phyloP scores from a whole-genome alignment of 2,888 invertebrate genomes.

The Oligia strigilis region DNA sequence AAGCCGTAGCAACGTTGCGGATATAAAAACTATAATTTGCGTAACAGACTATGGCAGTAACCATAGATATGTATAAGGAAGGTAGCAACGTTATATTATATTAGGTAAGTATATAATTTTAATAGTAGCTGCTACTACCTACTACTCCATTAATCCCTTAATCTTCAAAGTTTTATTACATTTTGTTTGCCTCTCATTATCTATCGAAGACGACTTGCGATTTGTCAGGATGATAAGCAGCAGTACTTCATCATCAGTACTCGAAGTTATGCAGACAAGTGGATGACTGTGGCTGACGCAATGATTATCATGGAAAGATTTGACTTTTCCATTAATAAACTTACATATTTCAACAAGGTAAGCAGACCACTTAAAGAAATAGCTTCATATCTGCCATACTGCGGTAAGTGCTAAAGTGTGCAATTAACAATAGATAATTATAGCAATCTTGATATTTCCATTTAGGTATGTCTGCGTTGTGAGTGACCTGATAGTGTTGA shows the following conservation, averaged over 20 bases:
- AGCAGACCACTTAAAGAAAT: constrained; percentile 35
- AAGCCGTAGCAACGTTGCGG: constrained; percentile 47
- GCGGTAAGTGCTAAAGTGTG: constrained; percentile 41
- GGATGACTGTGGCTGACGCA: constrained; percentile 8
- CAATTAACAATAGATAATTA: constrained; percentile 49
- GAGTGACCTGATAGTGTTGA: constrained; percentile 35
- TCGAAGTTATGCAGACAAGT: not conserved
- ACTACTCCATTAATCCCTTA: constrained; percentile 15
- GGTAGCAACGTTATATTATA: constrained; percentile 36
- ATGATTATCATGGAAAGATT: constrained; percentile 1
- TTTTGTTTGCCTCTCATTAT: constrained; percentile 14
- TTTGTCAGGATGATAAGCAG: constrained; percentile 8
- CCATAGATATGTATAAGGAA: not conserved
- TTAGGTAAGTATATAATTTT: constrained; percentile 18
- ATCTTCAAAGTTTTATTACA: constrained; percentile 4
- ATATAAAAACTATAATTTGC: constrained; percentile 57
- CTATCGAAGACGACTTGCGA: not conserved
- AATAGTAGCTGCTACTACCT: constrained; percentile 7
- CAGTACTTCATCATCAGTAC: not conserved
- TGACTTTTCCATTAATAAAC: constrained; percentile 36
- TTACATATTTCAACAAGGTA: constrained; percentile 28
- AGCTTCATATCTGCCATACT: constrained; percentile 26
- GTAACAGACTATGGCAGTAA: constrained; percentile 32
- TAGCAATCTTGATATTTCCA: constrained; percentile 43
- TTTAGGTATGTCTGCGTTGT: constrained; percentile 53